Evolutionary conservation across 2,888 invertebrate species (phyloP), one percentile per base, ranked within the genome.

Genomic region (Crematogaster levior): DNA sequence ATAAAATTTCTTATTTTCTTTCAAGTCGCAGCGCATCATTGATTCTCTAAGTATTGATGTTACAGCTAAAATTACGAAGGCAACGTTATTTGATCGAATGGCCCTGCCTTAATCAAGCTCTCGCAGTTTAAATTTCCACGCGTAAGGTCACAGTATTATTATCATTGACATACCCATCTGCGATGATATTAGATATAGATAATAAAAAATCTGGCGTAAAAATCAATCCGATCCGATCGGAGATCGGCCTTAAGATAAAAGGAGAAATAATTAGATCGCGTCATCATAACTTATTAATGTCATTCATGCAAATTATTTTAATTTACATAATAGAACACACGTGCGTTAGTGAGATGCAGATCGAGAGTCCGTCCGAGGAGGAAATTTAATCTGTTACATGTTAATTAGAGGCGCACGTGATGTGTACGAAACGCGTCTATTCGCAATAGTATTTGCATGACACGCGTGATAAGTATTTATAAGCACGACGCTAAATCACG

Each of bases 381-480:
- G 24, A 34, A 77, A 56, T 40, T 70, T 56, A 56, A 12, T 18
- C 18, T 65, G 51, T 77, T 77, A 77, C 10, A 34, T 77, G 53
- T 56, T 77, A 79, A 79, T 70, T 79, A 79, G 37, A 43, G 12
- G 0, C 15, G n/a, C 24, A 51, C 66, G 37, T 53, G 12, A 48
- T 40, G n/a, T 37, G n/a, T 24, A n/a, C 37, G 34, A 70, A 43
- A 58, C 18, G 12, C 30, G 21, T 43, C 21, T 40, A 46, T 53
- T 53, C 40, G 30, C 7, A 18, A 30, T 53, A 65, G 15, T 43
- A 75, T 56, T 70, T 70, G 40, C 51, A 40, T 53, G 40, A 75
- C 10, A 56, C 43, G 53, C 12, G 34, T 24, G 56, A 70, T 79
- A 58, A 79, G 7, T 58, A 68, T 34, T 46, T 56, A 56, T 56